These are phyloP conservation scores for Hypocryptadius cinnamomeus DNA, from an alignment of 2,113 vertebrate genomes.

Conservation along the genomic window DNA sequence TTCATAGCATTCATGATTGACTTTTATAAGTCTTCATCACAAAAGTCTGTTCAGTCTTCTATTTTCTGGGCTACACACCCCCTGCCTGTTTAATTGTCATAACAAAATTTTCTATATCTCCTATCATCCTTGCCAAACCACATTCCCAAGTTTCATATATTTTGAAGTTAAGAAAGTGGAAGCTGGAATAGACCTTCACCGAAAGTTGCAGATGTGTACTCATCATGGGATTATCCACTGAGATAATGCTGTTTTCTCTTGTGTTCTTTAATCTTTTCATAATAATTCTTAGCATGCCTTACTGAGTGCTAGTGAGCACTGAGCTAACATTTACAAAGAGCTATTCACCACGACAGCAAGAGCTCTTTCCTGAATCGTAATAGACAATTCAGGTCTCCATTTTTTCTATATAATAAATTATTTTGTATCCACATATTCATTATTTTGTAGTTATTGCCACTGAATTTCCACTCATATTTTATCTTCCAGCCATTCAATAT, in stretches of 20 bases:
- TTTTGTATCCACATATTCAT: not conserved
- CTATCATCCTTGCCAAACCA: not conserved
- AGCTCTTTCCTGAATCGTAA: not conserved
- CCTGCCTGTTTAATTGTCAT: not conserved
- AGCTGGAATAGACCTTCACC: not conserved
- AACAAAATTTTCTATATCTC: not conserved
- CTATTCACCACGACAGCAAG: not conserved
- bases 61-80: not conserved
- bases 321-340: conserved; percentile 2
- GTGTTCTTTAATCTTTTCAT: not conserved
- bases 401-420: not conserved
- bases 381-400: not conserved
- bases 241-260: not conserved
- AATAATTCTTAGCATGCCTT: not conserved
- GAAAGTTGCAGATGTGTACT: not conserved
- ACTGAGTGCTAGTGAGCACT: not conserved
- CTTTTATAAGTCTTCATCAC: not conserved
- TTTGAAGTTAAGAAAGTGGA: not conserved
- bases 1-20: not conserved
- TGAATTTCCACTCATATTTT: not conserved
- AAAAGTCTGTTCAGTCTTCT: not conserved
- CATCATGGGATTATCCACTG: not conserved
- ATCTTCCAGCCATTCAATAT: not conserved
- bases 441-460: not conserved
- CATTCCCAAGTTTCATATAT: not conserved